Base-by-base conservation (phyloP, 92 coral and sea anemone species). In the Galaxea fascicularis region DNA sequence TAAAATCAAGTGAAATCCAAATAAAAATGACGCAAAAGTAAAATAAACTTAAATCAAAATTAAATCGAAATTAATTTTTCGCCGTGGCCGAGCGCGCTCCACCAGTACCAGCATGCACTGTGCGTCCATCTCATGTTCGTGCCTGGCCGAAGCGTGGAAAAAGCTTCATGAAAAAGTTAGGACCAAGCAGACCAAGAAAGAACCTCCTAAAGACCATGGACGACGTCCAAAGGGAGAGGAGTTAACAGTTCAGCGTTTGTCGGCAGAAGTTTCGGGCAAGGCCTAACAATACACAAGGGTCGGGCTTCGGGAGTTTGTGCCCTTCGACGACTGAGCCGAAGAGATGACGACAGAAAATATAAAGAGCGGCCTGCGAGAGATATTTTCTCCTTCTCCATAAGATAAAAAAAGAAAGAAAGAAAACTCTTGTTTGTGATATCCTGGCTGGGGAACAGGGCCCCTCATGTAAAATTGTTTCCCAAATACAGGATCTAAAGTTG, bases 311-410 rank as follows among this genome's bases (percentile, higher is more conserved):
- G 46, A 80, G 76, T 80, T 80, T 51, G 85, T 67, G 24, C 76
- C 76, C 30, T 80, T 80, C 66, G 51, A 67, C 10, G 76, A 80
- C n/a, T n/a, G n/a, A 67, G 73, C 30, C 11, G 83, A 78, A 78
- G 73, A 62, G 83, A 66, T 65, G 76, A 80, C 85, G 44, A 67
- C 46, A 25, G 84, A 45, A 16, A 66, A 80, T 63, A 80, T 80
- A 27, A 80, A 80, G 45, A 65, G 85, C 49, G n/a, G 85, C 85
- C 39, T 80, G 85, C 62, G 65, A 80, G 76, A 39, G 85, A 66
- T 65, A 80, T 26, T 65, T 80, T 65, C 11, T 78, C 28, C 73
- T 28, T 27, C n/a, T n/a, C n/a, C n/a, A n/a, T n/a, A n/a, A n/a
- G n/a, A n/a, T n/a, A n/a, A n/a, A n/a, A n/a, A n/a, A n/a, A n/a